A percentile compares a stretch with the other conserved stretches of the same genome.
Evolutionary conservation across 2,113 vertebrate species (phyloP).

Genomic region (Callocephalon fimbriatum): DNA sequence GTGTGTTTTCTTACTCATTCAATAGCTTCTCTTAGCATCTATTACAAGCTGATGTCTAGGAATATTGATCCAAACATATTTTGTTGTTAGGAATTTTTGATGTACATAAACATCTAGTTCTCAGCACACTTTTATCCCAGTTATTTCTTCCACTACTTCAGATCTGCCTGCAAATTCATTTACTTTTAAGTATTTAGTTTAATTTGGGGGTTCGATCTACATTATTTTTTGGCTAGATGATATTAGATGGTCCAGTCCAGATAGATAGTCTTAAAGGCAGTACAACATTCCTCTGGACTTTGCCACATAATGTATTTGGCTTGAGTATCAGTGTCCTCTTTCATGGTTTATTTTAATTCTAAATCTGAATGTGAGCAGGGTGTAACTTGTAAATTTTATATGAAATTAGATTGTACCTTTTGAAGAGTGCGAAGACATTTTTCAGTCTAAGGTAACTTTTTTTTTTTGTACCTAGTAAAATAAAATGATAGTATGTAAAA

Average conservation of each 20-base stretch:
- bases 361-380: not conserved
- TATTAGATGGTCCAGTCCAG: not conserved
- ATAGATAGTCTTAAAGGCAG: not conserved
- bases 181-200: not conserved
- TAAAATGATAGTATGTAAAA: not conserved
- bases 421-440: not conserved
- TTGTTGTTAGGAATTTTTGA: constrained; percentile 46
- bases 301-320: not conserved
- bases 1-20: not conserved
- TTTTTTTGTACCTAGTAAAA: not conserved
- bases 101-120: constrained; percentile 46
- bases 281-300: not conserved
- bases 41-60: constrained; percentile 24
- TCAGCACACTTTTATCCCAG: constrained; percentile 31
- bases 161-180: not conserved
- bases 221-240: not conserved
- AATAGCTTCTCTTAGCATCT: constrained; percentile 40
- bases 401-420: not conserved
- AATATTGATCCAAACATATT: constrained; percentile 62
- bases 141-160: not conserved
- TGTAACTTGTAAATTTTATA: not conserved
- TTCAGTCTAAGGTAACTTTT: not conserved
- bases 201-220: not conserved
- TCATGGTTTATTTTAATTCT: not conserved
- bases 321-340: not conserved